phyloP scores from a whole-genome alignment of 2,113 vertebrate species.

The Phrynosoma blainvillii region DNA sequence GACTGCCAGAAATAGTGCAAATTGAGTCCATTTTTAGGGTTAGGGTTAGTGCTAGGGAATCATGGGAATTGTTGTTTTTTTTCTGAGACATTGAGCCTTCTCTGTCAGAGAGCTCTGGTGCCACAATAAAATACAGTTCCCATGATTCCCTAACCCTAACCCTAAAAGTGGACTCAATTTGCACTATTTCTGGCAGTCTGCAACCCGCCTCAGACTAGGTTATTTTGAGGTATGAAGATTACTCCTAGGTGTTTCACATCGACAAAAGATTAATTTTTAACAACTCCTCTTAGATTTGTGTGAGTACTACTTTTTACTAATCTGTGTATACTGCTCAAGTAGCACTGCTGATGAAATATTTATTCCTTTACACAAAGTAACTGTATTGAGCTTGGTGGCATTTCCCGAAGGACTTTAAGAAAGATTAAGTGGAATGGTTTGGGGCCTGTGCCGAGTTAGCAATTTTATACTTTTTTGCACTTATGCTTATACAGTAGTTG shows the following conservation, averaged over 20 bases:
- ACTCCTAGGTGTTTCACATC: not conserved
- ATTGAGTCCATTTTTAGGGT: too few species aligned
- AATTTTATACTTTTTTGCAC: not conserved
- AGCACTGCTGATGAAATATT: slow-evolving; percentile 20
- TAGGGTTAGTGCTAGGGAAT: too few species aligned
- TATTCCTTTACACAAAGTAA: slow-evolving; percentile 1
- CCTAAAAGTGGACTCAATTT: too few species aligned
- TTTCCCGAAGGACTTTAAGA: not conserved
- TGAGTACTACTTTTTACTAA: not conserved
- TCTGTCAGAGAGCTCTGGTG: too few species aligned
- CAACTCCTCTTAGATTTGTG: not conserved
- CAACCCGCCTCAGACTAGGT: not conserved
- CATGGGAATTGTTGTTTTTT: too few species aligned
- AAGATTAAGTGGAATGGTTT: slow-evolving; percentile 8
- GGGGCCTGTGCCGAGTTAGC: not conserved
- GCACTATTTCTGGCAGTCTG: too few species aligned
- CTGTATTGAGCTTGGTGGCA: not conserved
- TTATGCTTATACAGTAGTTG: not conserved
- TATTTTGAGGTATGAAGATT: not conserved
- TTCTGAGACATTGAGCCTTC: too few species aligned
- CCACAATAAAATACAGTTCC: too few species aligned
- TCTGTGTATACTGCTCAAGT: not conserved
- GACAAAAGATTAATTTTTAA: not conserved
- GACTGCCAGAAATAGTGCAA: too few species aligned
- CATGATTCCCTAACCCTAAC: too few species aligned